A percentile compares a stretch with the other conserved stretches of the same genome.
Conservation (phyloP, 2,113 vertebrate species). For the Probosciger aterrimus region DNA sequence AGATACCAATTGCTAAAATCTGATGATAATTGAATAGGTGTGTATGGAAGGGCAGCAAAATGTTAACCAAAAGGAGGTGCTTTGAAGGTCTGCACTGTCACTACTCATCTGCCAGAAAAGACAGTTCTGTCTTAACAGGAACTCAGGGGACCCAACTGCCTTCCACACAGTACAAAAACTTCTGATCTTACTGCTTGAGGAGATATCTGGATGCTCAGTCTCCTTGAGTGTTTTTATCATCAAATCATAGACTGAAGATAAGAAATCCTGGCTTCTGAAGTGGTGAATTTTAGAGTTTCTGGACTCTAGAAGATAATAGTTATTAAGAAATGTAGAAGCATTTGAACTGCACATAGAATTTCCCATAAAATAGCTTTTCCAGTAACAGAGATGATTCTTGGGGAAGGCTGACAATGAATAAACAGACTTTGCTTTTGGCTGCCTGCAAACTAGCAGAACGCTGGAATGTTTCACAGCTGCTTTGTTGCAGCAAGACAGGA, state of each 20-base stretch:
- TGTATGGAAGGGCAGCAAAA: not conserved
- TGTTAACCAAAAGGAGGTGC: not conserved
- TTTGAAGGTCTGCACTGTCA: not conserved
- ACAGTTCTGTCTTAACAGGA: not conserved
- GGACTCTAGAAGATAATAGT: not conserved
- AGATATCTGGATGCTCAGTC: not conserved
- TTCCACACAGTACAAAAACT: not conserved
- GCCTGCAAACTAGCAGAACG: not conserved
- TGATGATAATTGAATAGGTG: not conserved
- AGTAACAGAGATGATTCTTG: not conserved
- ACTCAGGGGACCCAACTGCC: not conserved
- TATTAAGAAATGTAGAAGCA: not conserved
- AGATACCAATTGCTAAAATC: not conserved
- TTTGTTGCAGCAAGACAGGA: fast-evolving
- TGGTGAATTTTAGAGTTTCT: not conserved
- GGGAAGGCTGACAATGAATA: not conserved
- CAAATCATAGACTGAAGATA: not conserved
- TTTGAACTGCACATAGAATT: not conserved
- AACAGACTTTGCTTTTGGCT: not conserved
- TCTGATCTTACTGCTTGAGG: not conserved
- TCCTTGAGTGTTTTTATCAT: not conserved
- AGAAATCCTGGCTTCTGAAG: not conserved
- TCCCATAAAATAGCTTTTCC: not conserved
- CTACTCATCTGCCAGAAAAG: not conserved
- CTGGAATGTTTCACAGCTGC: not conserved